Conservation (phyloP, 2,797 vertebrate genomes). For the Crypturellus tataupa region DNA sequence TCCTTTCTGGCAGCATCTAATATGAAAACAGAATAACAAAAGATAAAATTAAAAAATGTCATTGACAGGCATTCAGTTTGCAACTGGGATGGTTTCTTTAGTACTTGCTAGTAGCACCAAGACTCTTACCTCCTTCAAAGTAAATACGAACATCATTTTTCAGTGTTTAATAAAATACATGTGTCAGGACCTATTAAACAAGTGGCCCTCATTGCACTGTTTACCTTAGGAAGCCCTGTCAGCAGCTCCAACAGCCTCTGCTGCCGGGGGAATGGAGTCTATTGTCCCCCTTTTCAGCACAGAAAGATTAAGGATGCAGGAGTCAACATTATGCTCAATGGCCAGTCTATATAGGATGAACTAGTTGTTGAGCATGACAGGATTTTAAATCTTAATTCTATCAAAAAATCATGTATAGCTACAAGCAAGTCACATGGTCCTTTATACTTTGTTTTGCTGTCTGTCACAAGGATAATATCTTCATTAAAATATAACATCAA, state of each 20-base stretch:
- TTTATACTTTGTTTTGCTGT: background rate
- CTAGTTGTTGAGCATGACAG: background rate
- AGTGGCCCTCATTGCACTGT: background rate
- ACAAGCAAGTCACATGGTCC: background rate
- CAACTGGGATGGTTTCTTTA: background rate
- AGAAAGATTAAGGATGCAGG: background rate
- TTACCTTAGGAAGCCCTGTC: background rate
- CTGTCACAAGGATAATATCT: background rate
- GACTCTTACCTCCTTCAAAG: background rate
- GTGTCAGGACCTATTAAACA: background rate
- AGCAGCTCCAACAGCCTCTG: background rate
- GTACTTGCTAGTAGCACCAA: background rate
- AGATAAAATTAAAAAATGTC: background rate
- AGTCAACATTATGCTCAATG: background rate
- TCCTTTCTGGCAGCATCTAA: background rate
- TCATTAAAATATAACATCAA: background rate
- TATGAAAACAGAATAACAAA: conserved; percentile 6
- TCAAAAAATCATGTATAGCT: background rate
- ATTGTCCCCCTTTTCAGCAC: background rate
- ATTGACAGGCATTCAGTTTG: background rate
- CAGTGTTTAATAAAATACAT: background rate
- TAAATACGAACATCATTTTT: background rate
- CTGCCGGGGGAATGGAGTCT: background rate
- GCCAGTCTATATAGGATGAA: background rate
- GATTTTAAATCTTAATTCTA: background rate